phyloP scores from a whole-genome alignment of 2,113 vertebrate species.

The Puma concolor region DNA sequence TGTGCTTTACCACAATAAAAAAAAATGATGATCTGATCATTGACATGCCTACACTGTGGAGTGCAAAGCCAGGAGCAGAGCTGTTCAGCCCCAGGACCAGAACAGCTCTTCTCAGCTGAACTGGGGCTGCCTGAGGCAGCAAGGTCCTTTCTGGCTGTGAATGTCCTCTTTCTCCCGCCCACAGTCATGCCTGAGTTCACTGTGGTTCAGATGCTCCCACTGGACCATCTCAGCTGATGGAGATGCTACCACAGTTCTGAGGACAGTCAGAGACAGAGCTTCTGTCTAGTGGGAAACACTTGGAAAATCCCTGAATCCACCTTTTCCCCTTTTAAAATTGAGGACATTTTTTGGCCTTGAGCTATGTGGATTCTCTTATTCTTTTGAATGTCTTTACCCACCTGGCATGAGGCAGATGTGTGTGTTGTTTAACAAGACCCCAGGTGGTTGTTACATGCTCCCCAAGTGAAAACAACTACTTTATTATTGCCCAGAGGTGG shows the following conservation, averaged over 20 bases:
- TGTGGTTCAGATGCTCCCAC: background rate
- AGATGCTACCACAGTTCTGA: background rate
- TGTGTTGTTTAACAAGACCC: background rate
- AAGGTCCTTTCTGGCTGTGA: too few relatives aligned
- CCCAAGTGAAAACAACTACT: background rate
- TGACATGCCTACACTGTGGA: background rate
- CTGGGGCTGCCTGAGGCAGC: too few relatives aligned
- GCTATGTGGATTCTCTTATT: background rate
- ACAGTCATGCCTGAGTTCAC: rapidly evolving
- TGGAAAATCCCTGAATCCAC: background rate
- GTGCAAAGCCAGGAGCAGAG: background rate
- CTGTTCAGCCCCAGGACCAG: background rate
- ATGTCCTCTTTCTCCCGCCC: background rate
- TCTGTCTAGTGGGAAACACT: background rate
- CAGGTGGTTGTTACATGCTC: background rate
- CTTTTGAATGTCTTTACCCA: background rate
- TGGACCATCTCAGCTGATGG: background rate
- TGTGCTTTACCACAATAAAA: background rate
- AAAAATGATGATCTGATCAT: background rate
- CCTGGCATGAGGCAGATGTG: background rate
- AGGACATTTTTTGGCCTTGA: background rate
- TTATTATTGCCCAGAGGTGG: background rate
- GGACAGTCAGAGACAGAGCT: background rate
- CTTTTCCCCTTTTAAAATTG: background rate
- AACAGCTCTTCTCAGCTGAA: background rate